Base-by-base conservation (phyloP, 2,888 invertebrate species). In the Plemyria rubiginata region DNA sequence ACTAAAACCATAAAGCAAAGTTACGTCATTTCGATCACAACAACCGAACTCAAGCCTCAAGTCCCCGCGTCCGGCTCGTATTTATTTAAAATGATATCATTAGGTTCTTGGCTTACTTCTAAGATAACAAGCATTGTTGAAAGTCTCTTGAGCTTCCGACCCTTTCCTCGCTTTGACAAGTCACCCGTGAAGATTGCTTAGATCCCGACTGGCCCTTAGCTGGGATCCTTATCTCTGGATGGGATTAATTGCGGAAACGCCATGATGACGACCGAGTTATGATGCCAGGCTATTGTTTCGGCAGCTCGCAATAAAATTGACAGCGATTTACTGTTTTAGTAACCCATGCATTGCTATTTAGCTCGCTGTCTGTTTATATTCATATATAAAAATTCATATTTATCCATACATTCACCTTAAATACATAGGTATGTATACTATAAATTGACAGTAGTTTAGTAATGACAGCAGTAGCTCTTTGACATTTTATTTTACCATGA, bases 51-150 rank as follows among this genome's bases (percentile, higher is more conserved):
- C 29, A 32, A 55, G 51, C 36, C 50, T 32, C 41, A 41, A 55
- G 41, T 48, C 55, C 62, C 72, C 71, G 69, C 71, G 70, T 65
- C 67, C 51, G 73, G 70, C 74, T 79, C 76, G 79, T 84, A 86
- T 86, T 87, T 87, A 88, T 86, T 87, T 86, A 84, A 87, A 90
- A 89, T 84, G 88, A 87, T 89, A 88, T 90, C 91, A 90, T 91
- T 90, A 89, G 82, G 81, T 87, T 88, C 87, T 88, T 86, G 84
- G 84, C 86, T 87, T 86, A 85, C 86, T 90, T 90, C 84, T 89
- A 85, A 89, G 91, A 90, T 91, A 92, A 92, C 92, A 90, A 90
- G 92, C 90, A 91, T 92, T 92, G 92, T 92, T 91, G 91, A 91
- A 89, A 90, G 87, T 90, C 90, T 89, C 90, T 86, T 83, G 86